Evolutionary conservation across 2,797 vertebrate species (phyloP), one percentile per base, ranked within the genome.

Genomic region (Bovichtus diacanthus): DNA sequence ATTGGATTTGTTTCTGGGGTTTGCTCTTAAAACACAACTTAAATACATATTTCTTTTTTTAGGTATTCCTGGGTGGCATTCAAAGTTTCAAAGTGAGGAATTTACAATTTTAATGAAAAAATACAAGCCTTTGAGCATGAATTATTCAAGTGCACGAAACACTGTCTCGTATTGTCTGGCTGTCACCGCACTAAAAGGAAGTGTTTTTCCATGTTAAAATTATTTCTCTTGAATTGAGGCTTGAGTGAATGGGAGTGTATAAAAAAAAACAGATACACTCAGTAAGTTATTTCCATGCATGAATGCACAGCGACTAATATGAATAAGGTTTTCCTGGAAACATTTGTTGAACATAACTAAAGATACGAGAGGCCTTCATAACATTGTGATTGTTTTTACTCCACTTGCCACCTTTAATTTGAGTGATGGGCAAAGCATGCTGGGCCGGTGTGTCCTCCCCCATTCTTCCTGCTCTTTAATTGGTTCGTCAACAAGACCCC

Each of bases 401-500:
- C 66, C 29, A 56, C 87, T 82, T 87, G 88, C 79, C 88, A 88
- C 59, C 67, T 87, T 78, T 74, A 85, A 87, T 92, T 90, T 90
- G 81, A 84, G 78, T 89, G 86, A 92, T 66, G 72, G 72, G 70
- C 76, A 58, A 83, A 83, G 83, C 83, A 83, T 77, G 80, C 84
- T 85, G 87, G 73, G 74, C 34, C 27, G 4, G 2, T 41, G 39
- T 55, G 76, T 88, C 89, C 90, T 83, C 87, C 86, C 82, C 82
- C 78, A 85, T 89, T 87, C 80, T 90, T 89, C 66, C 84, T 81
- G 82, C 76, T 81, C 81, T 94, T 86, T 92, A 91, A 93, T 92
- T 94, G 92, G 92, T 91, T 90, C 72, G 69, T 90, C 87, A 91
- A 88, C 86, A 84, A 77, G 86, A 90, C 80, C 81, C 90, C 81